Evolutionary conservation across 2,888 invertebrate species (phyloP), one percentile per base, ranked within the genome.

Genomic region (Gastrophysa polygoni): DNA sequence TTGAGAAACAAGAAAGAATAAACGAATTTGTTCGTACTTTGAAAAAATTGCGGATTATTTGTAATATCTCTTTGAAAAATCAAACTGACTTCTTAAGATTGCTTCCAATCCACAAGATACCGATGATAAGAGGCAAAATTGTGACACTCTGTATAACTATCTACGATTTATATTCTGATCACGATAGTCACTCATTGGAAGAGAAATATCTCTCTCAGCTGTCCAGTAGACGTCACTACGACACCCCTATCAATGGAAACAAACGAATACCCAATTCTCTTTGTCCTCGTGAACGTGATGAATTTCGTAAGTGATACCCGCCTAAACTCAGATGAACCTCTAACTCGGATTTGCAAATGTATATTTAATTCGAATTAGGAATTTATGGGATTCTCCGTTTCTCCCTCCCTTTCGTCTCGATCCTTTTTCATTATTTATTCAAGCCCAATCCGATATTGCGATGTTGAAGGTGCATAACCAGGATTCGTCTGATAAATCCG

Each of bases 351-450:
- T 59, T 63, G 21, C 44, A 50, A 59, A 63, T 63, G 59, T 57
- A 63, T 63, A 63, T 59, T 63, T 63, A 57, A 63, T 63, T 63
- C 32, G 63, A 63, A 59, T 63, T 59, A 63, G 56, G 59, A 56
- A 63, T 63, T 63, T 63, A 63, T 57, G 34, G 56, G 51, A 44
- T 56, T 63, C 59, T 51, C 55, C 49, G 44, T 51, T 57, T 62
- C 57, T 58, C 61, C 61, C 61, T n/a, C n/a, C 51, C 51, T 61
- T 61, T 60, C 57, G 49, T 61, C 50, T 46, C 55, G 51, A 24
- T 48, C 47, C 43, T 50, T 58, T 43, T 54, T 58, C 55, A 52
- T 62, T 58, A 62, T 57, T 62, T 54, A 62, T 62, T 62, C 52
- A 62, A 44, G 32, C 49, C 28, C 58, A 55, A 58, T 58, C 58